phyloP scores from a whole-genome alignment of 2,113 vertebrate genomes.

The Xiphophorus hellerii region DNA sequence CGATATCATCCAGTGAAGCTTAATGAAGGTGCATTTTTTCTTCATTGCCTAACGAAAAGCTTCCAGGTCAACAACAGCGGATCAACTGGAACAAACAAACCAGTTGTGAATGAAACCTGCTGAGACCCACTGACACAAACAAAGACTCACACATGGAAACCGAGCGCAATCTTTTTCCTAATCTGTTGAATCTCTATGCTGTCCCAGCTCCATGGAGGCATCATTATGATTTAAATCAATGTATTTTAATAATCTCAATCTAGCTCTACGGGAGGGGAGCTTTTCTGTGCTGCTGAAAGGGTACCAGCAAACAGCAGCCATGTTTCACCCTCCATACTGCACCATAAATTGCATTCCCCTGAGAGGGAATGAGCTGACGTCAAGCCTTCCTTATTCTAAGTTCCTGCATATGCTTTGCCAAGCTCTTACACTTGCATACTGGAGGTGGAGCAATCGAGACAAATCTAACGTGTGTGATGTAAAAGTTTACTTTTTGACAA shows the following conservation, averaged over 20 bases:
- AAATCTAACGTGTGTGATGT: constrained; percentile 9
- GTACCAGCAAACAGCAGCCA: constrained; percentile 34
- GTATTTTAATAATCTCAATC: constrained; percentile 34
- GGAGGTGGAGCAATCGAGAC: constrained; percentile 16
- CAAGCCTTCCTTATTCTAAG: constrained; percentile 58
- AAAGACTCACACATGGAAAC: constrained; percentile 24
- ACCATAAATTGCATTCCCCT: constrained; percentile 63
- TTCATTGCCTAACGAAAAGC: not conserved
- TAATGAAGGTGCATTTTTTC: not conserved
- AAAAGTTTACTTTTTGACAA: constrained; percentile 14
- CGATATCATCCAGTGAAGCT: not conserved
- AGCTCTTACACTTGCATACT: constrained; percentile 34
- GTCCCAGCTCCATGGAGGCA: constrained; percentile 40
- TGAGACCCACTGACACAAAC: constrained; percentile 24
- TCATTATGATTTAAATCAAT: constrained; percentile 45
- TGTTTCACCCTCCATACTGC: constrained; percentile 52
- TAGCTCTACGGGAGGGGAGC: constrained; percentile 20
- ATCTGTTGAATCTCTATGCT: constrained; percentile 44
- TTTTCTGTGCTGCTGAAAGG: constrained; percentile 52
- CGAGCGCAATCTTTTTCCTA: constrained; percentile 33
- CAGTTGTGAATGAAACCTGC: constrained; percentile 23
- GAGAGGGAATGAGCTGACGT: constrained; percentile 65
- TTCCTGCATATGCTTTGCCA: constrained; percentile 59
- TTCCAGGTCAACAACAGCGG: not conserved
- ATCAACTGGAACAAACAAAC: constrained; percentile 20